Base-by-base conservation (phyloP, 2,888 invertebrate genomes). In the Desoria tigrina region DNA sequence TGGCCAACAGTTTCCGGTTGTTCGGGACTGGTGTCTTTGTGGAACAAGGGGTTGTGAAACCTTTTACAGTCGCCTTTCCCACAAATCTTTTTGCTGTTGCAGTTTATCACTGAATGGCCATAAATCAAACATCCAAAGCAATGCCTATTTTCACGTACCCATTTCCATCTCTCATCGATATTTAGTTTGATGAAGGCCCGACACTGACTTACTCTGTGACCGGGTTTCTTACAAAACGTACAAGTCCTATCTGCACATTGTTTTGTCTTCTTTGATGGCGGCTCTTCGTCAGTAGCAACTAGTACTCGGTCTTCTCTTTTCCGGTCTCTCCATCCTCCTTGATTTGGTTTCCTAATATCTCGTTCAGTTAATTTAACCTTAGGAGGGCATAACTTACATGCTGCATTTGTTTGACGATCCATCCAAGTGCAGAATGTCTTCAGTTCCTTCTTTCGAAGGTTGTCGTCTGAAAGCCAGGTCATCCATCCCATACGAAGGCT, bases 1-100 rank as follows among this genome's bases (percentile, higher is more conserved):
- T n/a, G n/a, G n/a, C n/a, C n/a, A n/a, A n/a, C n/a, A n/a, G n/a
- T n/a, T n/a, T n/a, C n/a, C n/a, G n/a, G n/a, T n/a, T n/a, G n/a
- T n/a, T n/a, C n/a, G n/a, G n/a, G n/a, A n/a, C n/a, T n/a, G 3
- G 26, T 26, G 3, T 23, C 32, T 16, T 39, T 23, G 27, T 62
- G 62, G 23, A 62, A 45, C 9, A 56, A 11, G 2, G 24, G 6
- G 21, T 62, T 26, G 28, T 62, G 62, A 9, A 7, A 2, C 2
- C 26, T 23, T 9, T 42, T 42, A 26, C 62, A 62, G 2, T 37
- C 61, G 4, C 9, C 24, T 2, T n/a, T n/a, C n/a, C n/a, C n/a
- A n/a, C n/a, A n/a, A n/a, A n/a, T n/a, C n/a, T n/a, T n/a, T n/a
- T n/a, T n/a, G n/a, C n/a, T n/a, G n/a, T n/a, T n/a, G n/a, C n/a